Evolutionary conservation across 2,113 vertebrate species (phyloP), one percentile per base, ranked within the genome.

Genomic region (Nycticebus coucang): DNA sequence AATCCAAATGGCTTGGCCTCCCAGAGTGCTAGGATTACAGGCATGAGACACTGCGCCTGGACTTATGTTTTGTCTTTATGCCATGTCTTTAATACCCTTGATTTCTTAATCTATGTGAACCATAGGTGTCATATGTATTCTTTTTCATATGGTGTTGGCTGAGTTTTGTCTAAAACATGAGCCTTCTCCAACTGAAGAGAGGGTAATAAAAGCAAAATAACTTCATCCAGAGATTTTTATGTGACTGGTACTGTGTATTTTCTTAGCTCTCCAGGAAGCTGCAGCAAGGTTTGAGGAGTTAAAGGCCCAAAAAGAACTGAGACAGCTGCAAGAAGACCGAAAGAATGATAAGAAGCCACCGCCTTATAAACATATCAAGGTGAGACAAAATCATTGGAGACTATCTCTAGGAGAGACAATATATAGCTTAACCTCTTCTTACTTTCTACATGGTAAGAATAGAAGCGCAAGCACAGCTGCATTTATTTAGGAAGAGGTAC

Each of bases 341-440:
- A 99, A 99, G 97, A 99, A 99, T 2, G 99, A 99, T 98, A 99
- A 99, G 98, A 99, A 99, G 87, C 99, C 99, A 24, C 99, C 99
- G 0, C 99, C 99, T 2, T 99, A 99, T 98, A 99, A 99, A 98
- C 99, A 99, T 84, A 99, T 99, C 85, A 99, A 99, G 99, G 99
- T 99, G 97, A 98, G 98, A 86, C 68, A 93, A 45, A 71, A n/a
- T 7, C 12, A 26, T 28, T 69, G 45, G 53, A 78, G n/a, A 26
- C 33, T 9, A 0, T 37, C 7, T 83, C 24, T 13, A 21, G 35
- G 15, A 81, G 19, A 86, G 19, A 90, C n/a, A 41, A 2, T 37
- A 9, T 62, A 33, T 7, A 69, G 8, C 14, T 77, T 80, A 19
- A 35, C 8, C 0, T 91, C 10, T 83, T 77, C 35, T 69, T 7